These are phyloP conservation scores for Ditula angustiorana DNA, from an alignment of 2,888 invertebrate species.

Conservation along the genomic window DNA sequence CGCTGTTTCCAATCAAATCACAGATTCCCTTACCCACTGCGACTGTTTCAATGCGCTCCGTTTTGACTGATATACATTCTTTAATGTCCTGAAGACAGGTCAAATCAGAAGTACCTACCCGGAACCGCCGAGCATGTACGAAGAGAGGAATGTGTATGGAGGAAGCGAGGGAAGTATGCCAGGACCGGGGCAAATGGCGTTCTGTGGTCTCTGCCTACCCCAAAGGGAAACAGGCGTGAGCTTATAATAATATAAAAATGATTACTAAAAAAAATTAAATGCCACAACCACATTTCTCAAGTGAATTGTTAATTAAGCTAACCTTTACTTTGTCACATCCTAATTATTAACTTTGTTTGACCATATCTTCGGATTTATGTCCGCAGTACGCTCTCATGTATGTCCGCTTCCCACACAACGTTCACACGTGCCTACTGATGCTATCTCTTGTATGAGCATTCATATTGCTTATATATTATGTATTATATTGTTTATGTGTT, in stretches of 20 bases:
- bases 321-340: not conserved
- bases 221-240: no score
- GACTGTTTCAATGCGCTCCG: no score
- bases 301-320: not conserved
- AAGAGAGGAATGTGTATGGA: no score
- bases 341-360: not conserved
- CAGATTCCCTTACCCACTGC: no score
- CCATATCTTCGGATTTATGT: constrained; percentile 17
- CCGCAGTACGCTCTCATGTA: constrained; percentile 10
- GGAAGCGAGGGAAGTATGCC: no score
- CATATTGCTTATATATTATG: constrained; percentile 35
- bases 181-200: no score
- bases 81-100: no score
- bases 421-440: constrained; percentile 37
- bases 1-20: no score
- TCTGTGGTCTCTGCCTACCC: no score
- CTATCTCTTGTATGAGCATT: constrained; percentile 34
- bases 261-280: not conserved
- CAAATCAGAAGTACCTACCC: no score
- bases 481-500: constrained; percentile 22
- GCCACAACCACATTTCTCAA: not conserved
- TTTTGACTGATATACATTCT: no score
- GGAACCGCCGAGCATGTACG: no score
- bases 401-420: constrained; percentile 33
- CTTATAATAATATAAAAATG: not conserved